Evolutionary conservation across 2,888 invertebrate species (phyloP), one percentile per base, ranked within the genome.

Genomic region (Sesamia inferens): DNA sequence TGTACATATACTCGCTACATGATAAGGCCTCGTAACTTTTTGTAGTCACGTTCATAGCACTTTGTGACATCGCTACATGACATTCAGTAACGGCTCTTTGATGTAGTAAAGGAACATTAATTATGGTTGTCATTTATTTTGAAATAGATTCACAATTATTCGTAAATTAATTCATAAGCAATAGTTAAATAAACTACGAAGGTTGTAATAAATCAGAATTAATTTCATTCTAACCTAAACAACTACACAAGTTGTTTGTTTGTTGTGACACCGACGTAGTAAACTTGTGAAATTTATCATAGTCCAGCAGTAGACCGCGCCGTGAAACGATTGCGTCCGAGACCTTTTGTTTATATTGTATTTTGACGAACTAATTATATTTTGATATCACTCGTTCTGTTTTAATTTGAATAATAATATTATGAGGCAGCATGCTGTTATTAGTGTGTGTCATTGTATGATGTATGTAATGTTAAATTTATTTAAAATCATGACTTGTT

Each of bases 261-360:
- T 16, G 51, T 61, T 48, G 11, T 47, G 22, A 59, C 13, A 47
- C 13, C 57, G 24, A 6, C 51, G 66, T 62, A 62, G 74, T 61
- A 59, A 80, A 81, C 54, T 79, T 79, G 39, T 58, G 55, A 65
- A 69, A 81, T 79, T 70, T 79, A 76, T 81, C 79, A 76, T 58
- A 19, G 14, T 66, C 24, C 47, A 8, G 16, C 82, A 69, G 74
- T n/a, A 63, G 31, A 24, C 13, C 48, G 54, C 66, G 61, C 44
- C 62, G 10, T 68, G 14, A 61, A 57, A 39, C 24, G 63, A 55
- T 57, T 63, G 65, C 22, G 59, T 55, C 57, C 6, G 54, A 69
- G 65, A 55, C 57, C 31, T 71, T 75, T 75, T 48, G 63, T 57
- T 62, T 31, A 31, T 31, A 31, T 31, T 31, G 31, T 31, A 1